Conservation (phyloP, 2,113 vertebrate species). For the Sinocyclocheilus maitianheensis region DNA sequence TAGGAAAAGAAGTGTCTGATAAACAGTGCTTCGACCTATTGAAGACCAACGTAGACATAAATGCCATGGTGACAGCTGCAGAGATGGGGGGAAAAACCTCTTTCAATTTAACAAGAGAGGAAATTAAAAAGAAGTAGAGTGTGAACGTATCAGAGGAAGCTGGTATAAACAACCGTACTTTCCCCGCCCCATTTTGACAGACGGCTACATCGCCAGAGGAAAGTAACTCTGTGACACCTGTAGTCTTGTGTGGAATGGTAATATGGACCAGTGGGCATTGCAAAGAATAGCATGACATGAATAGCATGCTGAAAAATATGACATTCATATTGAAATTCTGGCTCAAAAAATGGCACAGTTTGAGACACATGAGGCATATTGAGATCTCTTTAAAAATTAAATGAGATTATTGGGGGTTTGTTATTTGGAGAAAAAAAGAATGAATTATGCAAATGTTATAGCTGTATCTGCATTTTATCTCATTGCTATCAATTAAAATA, state of each 20-base stretch:
- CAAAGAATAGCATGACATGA: neutral
- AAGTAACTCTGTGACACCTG: conserved; percentile 6
- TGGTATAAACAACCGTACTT: neutral
- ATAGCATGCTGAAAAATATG: neutral
- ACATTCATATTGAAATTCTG: neutral
- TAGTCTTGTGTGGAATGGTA: conserved; percentile 15
- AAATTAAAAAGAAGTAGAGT: conserved; percentile 44
- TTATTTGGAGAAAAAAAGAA: neutral
- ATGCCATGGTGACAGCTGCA: conserved; percentile 29
- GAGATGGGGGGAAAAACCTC: neutral
- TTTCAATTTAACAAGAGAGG: conserved; percentile 29
- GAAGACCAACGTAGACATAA: conserved; percentile 41
- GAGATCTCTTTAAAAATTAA: neutral
- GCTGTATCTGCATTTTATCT: neutral
- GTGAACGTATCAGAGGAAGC: conserved; percentile 31
- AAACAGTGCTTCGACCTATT: conserved; percentile 35
- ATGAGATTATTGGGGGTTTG: neutral
- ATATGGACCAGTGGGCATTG: conserved; percentile 9
- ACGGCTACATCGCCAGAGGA: conserved; percentile 19
- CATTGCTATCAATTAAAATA: neutral
- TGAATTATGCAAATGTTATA: neutral
- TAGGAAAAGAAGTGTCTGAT: conserved; percentile 41
- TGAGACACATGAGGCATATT: neutral
- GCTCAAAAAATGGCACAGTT: neutral
- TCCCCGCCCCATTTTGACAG: neutral